A percentile compares a stretch with the other conserved stretches of the same genome.
These are phyloP conservation scores for Heliocidaris tuberculata DNA, from an alignment of 35 echinoderm and acorn worm species.

Conservation along the genomic window DNA sequence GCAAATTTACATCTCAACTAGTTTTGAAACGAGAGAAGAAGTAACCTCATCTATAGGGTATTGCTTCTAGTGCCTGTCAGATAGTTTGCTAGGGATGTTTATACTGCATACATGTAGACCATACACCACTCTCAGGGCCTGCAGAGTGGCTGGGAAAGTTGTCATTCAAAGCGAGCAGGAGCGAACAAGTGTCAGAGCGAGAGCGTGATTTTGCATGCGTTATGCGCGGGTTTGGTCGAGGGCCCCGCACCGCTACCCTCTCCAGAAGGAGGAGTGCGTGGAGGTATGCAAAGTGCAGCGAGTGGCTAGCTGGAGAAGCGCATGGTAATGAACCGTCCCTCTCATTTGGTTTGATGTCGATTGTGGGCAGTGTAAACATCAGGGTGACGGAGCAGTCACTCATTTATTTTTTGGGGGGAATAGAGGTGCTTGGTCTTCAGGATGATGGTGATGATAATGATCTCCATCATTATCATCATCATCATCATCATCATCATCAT, in stretches of 20 bases:
- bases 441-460: too few species aligned
- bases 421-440: too few species aligned
- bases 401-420: too few species aligned
- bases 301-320: not conserved
- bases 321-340: conserved; percentile 20
- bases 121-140: not conserved
- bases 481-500: too few species aligned
- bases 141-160: not conserved
- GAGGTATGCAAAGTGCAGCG: conserved; percentile 32
- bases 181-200: conserved; percentile 6
- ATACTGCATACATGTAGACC: not conserved
- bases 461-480: too few species aligned
- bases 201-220: conserved; percentile 39
- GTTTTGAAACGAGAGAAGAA: not conserved
- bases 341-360: not conserved
- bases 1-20: not conserved
- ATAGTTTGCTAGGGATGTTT: not conserved
- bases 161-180: conserved; percentile 25
- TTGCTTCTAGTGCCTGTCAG: not conserved
- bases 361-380: not conserved
- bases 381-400: not conserved
- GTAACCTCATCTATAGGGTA: not conserved
- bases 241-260: not conserved
- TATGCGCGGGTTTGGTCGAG: not conserved
- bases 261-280: not conserved